A percentile compares a stretch with the other conserved stretches of the same genome.
Evolutionary conservation across 1,140 invertebrate species (phyloP).

Genomic region (Brevipalpus yothersi): DNA sequence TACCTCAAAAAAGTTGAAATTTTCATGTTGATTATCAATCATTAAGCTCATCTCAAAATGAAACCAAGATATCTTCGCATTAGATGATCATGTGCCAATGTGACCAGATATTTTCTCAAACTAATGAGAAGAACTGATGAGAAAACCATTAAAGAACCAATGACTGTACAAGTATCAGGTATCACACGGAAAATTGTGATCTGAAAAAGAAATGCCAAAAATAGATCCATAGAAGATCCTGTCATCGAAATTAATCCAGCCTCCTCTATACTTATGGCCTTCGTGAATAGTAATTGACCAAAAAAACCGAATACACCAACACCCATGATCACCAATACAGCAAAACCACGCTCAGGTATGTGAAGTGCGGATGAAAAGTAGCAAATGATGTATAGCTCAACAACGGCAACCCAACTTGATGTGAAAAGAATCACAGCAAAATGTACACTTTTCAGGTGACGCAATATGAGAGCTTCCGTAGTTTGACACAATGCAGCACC

Average conservation of each 20-base stretch:
- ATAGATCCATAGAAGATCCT: slow-evolving; percentile 50
- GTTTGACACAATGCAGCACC: slow-evolving; percentile 61
- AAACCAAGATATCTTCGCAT: slow-evolving; percentile 7
- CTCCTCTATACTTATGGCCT: slow-evolving; percentile 14
- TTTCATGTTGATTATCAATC: too few species aligned
- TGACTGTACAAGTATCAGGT: slow-evolving; percentile 29
- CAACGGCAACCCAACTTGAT: slow-evolving; percentile 51
- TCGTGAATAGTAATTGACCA: slow-evolving; percentile 14
- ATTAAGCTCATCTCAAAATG: background rate
- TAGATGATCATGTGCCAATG: slow-evolving; percentile 17
- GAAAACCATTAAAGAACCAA: slow-evolving; percentile 52
- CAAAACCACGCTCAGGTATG: slow-evolving; percentile 45
- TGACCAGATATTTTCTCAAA: slow-evolving; percentile 51
- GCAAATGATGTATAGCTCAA: slow-evolving; percentile 47
- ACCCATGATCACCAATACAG: slow-evolving; percentile 46
- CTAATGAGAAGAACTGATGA: slow-evolving; percentile 55
- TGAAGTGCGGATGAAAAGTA: slow-evolving; percentile 46
- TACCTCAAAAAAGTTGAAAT: too few species aligned
- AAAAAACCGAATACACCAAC: slow-evolving; percentile 24
- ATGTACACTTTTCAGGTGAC: slow-evolving; percentile 57
- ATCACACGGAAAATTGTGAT: slow-evolving; percentile 23
- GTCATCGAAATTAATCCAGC: slow-evolving; percentile 13
- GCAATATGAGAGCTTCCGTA: slow-evolving; percentile 56
- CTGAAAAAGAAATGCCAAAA: slow-evolving; percentile 77
- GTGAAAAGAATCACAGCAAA: slow-evolving; percentile 70